Conservation (phyloP, 37 sponge, comb jelly and placozoan genomes). For the Ianthella basta region DNA sequence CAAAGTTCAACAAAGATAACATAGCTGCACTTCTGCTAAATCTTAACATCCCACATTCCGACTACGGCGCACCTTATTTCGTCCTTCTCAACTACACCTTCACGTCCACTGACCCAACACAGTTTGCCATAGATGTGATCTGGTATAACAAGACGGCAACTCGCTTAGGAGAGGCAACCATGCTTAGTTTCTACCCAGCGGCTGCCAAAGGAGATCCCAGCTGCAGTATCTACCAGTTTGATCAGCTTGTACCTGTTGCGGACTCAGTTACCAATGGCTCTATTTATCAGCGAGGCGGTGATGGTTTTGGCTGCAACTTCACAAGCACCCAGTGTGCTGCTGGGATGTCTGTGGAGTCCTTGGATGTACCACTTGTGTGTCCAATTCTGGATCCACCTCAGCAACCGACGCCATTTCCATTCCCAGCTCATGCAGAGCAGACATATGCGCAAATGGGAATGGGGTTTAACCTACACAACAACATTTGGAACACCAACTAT, state of each 20-base stretch:
- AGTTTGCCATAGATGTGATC: conserved; percentile 34
- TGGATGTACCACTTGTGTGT: conserved; percentile 65
- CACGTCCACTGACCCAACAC: background rate
- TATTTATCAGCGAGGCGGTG: conserved; percentile 44
- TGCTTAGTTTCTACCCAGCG: conserved; percentile 58
- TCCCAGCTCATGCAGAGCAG: conserved; percentile 31
- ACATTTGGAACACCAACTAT: conserved; percentile 81
- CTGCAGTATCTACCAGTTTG: background rate
- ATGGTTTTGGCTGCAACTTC: conserved; percentile 27
- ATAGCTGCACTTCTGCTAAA: conserved; percentile 33
- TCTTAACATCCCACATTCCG: conserved; percentile 21
- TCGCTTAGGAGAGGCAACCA: conserved; percentile 67
- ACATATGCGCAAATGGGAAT: conserved; percentile 35
- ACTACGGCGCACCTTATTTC: conserved; percentile 60
- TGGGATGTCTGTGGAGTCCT: conserved; percentile 22
- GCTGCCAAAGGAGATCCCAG: background rate
- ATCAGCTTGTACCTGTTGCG: conserved; percentile 7
- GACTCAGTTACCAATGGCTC: conserved; percentile 60
- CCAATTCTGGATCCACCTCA: conserved; percentile 32
- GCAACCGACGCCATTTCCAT: conserved; percentile 45
- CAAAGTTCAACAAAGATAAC: background rate
- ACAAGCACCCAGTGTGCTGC: background rate
- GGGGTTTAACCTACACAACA: conserved; percentile 77
- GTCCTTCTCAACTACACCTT: conserved; percentile 46
- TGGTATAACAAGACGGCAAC: conserved; percentile 63